Conservation (phyloP, 2,888 invertebrate genomes). For the Netelia fuscicornis region DNA sequence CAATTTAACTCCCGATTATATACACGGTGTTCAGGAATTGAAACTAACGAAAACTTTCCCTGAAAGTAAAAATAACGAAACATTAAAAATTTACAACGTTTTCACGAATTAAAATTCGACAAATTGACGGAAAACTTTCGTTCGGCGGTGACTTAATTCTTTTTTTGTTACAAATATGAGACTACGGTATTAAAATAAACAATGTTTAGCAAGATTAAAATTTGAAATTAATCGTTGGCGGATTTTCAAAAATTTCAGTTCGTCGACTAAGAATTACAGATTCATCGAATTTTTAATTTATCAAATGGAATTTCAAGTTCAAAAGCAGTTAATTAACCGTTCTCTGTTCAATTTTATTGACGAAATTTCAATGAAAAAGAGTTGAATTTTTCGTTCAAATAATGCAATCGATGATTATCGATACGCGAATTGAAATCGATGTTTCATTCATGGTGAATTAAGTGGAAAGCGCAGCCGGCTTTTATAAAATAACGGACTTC, state of each 20-base stretch:
- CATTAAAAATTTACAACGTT: not conserved
- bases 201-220: no score
- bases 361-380: not conserved
- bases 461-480: conserved; percentile 52
- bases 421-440: conserved; percentile 1
- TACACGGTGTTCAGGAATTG: conserved; percentile 64
- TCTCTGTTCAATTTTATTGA: no score
- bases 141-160: not conserved
- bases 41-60: not conserved
- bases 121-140: not conserved
- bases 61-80: no score
- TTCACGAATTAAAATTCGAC: not conserved
- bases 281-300: not conserved
- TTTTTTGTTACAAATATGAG: not conserved
- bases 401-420: not conserved
- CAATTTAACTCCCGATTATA: conserved; percentile 65
- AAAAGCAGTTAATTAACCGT: no score
- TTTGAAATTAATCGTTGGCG: not conserved
- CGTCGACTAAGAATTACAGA: not conserved
- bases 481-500: conserved; percentile 26
- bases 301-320: not conserved
- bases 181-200: not conserved
- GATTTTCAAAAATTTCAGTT: not conserved
- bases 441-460: conserved; percentile 47
- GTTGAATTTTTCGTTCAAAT: not conserved